phyloP scores from a whole-genome alignment of 1,140 invertebrate genomes.

The Microvelia longipes region DNA sequence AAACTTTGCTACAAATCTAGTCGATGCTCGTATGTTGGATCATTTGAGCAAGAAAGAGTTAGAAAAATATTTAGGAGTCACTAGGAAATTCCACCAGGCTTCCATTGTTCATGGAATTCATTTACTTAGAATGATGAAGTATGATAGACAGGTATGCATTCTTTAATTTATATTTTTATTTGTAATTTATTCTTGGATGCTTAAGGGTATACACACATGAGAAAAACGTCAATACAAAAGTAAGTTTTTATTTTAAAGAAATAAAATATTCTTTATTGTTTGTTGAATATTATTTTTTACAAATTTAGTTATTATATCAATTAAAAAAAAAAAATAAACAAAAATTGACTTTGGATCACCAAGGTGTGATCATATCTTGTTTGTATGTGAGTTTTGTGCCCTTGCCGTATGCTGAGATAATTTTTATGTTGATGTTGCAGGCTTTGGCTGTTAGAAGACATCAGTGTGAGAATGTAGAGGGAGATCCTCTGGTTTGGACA shows the following conservation, averaged over 20 bases:
- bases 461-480: conserved; percentile 71
- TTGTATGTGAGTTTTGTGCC: too few relatives aligned
- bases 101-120: conserved; percentile 86
- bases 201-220: background rate
- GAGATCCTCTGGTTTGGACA: conserved; percentile 86
- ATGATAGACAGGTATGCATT: conserved; percentile 63
- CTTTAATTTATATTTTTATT: background rate
- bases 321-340: too few relatives aligned
- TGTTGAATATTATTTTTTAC: too few relatives aligned
- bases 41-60: conserved; percentile 83
- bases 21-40: conserved; percentile 82
- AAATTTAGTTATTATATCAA: too few relatives aligned
- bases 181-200: background rate
- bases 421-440: conserved; percentile 32
- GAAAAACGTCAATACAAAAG: background rate
- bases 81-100: conserved; percentile 81
- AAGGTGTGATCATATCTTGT: too few relatives aligned
- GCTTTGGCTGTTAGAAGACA: conserved; percentile 69
- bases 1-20: conserved; percentile 72
- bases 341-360: too few relatives aligned
- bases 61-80: conserved; percentile 79
- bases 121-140: conserved; percentile 76
- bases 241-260: background rate
- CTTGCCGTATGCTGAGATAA: too few relatives aligned
- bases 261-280: background rate